These are phyloP conservation scores for Himantopus leucocephalus DNA, from an alignment of 2,113 vertebrate genomes.

Conservation along the genomic window DNA sequence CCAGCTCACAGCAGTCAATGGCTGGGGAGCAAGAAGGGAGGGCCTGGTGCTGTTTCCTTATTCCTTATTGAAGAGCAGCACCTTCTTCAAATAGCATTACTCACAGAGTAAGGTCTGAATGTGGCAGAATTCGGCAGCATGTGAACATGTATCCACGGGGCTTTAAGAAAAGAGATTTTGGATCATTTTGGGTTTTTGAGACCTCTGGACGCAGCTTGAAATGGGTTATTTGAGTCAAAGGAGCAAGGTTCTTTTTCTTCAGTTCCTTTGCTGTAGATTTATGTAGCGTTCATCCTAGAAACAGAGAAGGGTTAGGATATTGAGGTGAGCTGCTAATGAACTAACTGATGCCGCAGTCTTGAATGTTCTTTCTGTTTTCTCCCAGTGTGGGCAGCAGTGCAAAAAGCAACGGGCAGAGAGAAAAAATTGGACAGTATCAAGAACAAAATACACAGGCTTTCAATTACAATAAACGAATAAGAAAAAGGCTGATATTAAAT, in stretches of 20 bases:
- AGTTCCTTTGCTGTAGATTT: background rate
- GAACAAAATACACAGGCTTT: background rate
- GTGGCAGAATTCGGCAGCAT: fast-evolving
- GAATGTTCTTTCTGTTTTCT: background rate
- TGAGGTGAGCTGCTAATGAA: background rate
- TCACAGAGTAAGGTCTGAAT: background rate
- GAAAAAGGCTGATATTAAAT: background rate
- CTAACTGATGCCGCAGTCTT: background rate
- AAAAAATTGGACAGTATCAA: background rate
- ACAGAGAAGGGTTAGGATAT: background rate
- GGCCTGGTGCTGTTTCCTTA: background rate
- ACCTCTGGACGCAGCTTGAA: background rate
- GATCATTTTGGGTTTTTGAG: background rate
- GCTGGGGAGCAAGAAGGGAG: background rate
- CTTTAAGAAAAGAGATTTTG: background rate
- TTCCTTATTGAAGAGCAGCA: background rate
- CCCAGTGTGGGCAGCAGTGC: background rate
- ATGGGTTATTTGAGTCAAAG: background rate
- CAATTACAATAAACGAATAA: background rate
- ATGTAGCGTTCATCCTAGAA: background rate
- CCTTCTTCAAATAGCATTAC: background rate
- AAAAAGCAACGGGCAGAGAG: background rate
- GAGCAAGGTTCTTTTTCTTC: background rate
- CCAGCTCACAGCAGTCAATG: background rate
- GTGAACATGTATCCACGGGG: fast-evolving